These are phyloP conservation scores for Aplocera efformata DNA, from an alignment of 2,888 invertebrate genomes.

Conservation along the genomic window DNA sequence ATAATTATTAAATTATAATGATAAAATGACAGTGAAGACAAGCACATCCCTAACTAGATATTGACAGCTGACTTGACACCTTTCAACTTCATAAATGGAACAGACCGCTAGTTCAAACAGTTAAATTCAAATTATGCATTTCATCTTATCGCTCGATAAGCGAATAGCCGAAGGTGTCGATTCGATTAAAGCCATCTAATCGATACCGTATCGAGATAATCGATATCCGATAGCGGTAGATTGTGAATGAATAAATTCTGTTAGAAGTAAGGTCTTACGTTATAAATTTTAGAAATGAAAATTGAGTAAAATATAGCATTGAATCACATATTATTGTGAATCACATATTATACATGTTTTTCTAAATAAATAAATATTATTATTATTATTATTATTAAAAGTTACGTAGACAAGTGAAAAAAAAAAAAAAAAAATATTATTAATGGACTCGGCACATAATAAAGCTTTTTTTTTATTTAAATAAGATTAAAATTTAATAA, in stretches of 20 bases:
- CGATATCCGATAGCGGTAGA: conserved; percentile 20
- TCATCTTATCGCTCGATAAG: conserved; percentile 34
- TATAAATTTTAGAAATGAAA: conserved; percentile 9
- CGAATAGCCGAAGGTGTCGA: conserved; percentile 33
- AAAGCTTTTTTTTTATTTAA: no score
- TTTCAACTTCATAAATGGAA: conserved; percentile 15
- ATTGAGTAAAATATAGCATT: no score
- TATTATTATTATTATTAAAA: no score
- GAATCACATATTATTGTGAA: no score
- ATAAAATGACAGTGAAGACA: no score
- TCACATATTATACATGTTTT: no score
- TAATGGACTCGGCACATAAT: no score
- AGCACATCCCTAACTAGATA: conserved; percentile 2
- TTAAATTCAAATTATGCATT: conserved; percentile 23
- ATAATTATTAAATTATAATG: no score
- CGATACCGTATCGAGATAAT: conserved; percentile 30
- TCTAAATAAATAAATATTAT: no score
- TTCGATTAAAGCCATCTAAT: conserved; percentile 33
- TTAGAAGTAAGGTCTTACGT: conserved; percentile 6
- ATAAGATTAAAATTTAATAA: no score
- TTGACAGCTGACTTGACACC: conserved; percentile 15
- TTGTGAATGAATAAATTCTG: conserved; percentile 11
- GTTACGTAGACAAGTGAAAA: no score
- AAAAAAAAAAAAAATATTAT: no score
- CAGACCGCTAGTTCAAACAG: conserved; percentile 25